Evolutionary conservation across 2,113 vertebrate species (phyloP).

Genomic region (Zosterops hypoxanthus): DNA sequence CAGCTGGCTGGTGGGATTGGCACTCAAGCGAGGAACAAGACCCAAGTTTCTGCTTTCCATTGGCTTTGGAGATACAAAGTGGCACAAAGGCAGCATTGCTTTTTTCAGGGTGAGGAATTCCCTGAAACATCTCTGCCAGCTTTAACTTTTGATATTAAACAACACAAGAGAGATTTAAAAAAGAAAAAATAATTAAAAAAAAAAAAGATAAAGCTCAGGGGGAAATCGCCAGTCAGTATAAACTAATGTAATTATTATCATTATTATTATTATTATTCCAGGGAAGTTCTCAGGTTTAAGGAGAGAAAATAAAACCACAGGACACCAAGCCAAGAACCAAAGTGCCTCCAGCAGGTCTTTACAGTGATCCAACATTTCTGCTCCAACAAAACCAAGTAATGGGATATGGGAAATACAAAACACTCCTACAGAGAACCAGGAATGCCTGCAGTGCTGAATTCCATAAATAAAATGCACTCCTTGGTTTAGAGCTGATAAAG

Average conservation of each 20-base stretch:
- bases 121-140: not conserved
- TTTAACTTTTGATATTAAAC: not conserved
- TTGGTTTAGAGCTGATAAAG: conserved; percentile 14
- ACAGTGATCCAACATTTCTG: not conserved
- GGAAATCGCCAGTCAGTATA: not conserved
- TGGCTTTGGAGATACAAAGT: not conserved
- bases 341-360: conserved; percentile 10
- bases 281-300: not conserved
- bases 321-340: not conserved
- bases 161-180: not conserved
- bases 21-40: not conserved
- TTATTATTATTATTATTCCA: not conserved
- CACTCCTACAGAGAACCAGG: not conserved
- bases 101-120: rapidly evolving
- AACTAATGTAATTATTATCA: not conserved
- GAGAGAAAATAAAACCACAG: not conserved
- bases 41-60: not conserved
- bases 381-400: not conserved
- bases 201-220: not conserved
- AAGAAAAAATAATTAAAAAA: not conserved
- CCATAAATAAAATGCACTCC: not conserved
- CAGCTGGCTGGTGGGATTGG: not conserved
- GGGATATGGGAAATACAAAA: not conserved
- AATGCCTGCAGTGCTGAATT: conserved; percentile 19
- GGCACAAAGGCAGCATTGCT: rapidly evolving